Evolutionary conservation across 2,797 vertebrate species (phyloP).

Genomic region (Cyprinodon diabolis): DNA sequence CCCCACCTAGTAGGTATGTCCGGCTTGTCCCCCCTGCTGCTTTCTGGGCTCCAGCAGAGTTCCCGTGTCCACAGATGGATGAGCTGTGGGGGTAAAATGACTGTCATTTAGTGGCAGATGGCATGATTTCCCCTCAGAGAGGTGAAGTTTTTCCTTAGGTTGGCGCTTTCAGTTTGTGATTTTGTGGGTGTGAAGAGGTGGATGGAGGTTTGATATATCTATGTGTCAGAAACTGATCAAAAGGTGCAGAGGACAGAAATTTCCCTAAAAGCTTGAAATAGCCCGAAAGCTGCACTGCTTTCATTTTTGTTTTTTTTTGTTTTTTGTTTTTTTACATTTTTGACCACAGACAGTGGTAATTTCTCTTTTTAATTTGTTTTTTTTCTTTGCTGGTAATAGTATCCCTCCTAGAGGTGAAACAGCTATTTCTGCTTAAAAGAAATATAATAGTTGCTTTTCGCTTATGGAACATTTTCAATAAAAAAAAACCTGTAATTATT

Average conservation of each 20-base stretch:
- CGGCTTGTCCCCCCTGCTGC: conserved; percentile 16
- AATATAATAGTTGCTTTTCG: not conserved
- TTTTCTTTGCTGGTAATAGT: not conserved
- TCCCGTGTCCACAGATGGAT: conserved; percentile 67
- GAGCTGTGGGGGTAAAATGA: conserved; percentile 68
- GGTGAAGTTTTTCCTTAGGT: conserved; percentile 39
- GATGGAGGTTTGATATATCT: conserved; percentile 19
- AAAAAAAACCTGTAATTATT: not conserved
- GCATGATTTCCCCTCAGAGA: conserved; percentile 54
- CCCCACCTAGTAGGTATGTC: conserved; percentile 11
- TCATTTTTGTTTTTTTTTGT: not conserved
- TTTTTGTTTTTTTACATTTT: not conserved
- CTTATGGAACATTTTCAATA: conserved; percentile 1
- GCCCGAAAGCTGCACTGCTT: not conserved
- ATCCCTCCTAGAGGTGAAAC: not conserved
- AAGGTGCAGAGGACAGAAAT: conserved; percentile 24
- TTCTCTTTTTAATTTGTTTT: too few relatives aligned
- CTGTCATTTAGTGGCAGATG: conserved; percentile 72
- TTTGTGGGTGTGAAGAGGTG: conserved; percentile 11
- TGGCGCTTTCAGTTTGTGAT: conserved; percentile 24
- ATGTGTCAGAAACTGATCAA: conserved; percentile 32
- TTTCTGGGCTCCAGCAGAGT: conserved; percentile 35
- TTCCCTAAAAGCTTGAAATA: conserved; percentile 48
- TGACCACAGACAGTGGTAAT: not conserved
- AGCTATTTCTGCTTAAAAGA: not conserved